Conservation (phyloP, 2,113 vertebrate genomes). For the Vireo altiloquus region DNA sequence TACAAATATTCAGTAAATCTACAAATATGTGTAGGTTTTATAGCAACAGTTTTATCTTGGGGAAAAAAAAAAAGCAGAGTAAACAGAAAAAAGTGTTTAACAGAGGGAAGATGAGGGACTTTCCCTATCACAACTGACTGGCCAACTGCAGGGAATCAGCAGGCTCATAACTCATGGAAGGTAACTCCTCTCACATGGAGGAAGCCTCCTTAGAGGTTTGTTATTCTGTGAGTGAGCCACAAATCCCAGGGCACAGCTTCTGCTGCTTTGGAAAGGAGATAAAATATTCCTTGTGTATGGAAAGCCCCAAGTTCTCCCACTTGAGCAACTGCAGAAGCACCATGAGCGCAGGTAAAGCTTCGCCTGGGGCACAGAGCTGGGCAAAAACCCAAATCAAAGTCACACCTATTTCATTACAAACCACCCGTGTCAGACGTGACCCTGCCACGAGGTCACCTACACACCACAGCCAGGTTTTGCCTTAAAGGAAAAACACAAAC, state of each 20-base stretch:
- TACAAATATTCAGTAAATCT: not conserved
- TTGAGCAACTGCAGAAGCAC: not conserved
- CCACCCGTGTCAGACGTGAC: not conserved
- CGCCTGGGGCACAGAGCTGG: not conserved
- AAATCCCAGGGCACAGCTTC: not conserved
- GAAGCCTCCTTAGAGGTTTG: not conserved
- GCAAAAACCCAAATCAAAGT: not conserved
- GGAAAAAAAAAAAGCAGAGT: fast-evolving
- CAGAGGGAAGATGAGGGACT: not conserved
- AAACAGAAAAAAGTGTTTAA: not conserved
- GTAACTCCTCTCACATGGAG: not conserved
- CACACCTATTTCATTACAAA: not conserved
- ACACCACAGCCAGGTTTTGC: not conserved
- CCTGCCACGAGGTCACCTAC: not conserved
- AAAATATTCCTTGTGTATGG: not conserved
- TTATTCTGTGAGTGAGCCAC: not conserved
- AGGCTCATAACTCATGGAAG: not conserved
- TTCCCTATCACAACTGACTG: not conserved
- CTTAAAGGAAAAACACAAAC: not conserved
- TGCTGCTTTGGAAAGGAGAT: not conserved
- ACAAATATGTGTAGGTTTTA: not conserved
- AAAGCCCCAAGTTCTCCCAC: not conserved
- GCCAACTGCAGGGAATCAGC: not conserved
- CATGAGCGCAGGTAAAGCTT: not conserved
- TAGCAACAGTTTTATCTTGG: not conserved